phyloP scores from a whole-genome alignment of 2,113 vertebrate species.

The Prinia subflava region DNA sequence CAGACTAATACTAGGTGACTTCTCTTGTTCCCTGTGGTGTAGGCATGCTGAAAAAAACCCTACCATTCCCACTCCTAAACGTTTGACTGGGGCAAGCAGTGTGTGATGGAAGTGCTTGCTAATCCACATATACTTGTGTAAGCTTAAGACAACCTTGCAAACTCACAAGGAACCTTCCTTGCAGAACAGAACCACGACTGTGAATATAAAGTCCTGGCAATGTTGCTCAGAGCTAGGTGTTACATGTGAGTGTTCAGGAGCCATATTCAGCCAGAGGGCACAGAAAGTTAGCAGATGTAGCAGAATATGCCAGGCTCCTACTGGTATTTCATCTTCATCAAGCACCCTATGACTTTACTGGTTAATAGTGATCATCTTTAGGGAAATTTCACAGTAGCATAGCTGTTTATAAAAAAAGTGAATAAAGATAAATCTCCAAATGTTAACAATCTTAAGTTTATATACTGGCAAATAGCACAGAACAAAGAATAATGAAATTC shows the following conservation, averaged over 20 bases:
- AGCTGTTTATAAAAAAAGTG: neutral
- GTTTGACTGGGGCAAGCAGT: neutral
- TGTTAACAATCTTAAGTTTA: neutral
- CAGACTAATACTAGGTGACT: neutral
- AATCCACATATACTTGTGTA: neutral
- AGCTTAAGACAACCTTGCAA: neutral
- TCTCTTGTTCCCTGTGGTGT: neutral
- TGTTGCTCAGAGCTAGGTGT: neutral
- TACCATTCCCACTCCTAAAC: neutral
- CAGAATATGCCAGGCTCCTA: neutral
- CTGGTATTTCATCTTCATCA: neutral
- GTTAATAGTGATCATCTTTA: neutral
- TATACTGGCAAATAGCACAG: neutral
- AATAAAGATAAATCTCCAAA: neutral
- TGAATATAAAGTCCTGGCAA: neutral
- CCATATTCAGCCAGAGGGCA: neutral
- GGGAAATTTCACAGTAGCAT: neutral
- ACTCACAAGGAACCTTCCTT: neutral
- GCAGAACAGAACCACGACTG: accelerated
- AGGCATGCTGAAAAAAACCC: neutral
- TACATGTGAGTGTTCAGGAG: neutral
- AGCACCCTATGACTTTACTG: neutral
- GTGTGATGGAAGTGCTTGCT: neutral
- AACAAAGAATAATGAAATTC: neutral
- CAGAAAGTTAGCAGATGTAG: neutral